Evolutionary conservation across 2,888 invertebrate species (phyloP), one percentile per base, ranked within the genome.

Genomic region (Diarsia dahlii): DNA sequence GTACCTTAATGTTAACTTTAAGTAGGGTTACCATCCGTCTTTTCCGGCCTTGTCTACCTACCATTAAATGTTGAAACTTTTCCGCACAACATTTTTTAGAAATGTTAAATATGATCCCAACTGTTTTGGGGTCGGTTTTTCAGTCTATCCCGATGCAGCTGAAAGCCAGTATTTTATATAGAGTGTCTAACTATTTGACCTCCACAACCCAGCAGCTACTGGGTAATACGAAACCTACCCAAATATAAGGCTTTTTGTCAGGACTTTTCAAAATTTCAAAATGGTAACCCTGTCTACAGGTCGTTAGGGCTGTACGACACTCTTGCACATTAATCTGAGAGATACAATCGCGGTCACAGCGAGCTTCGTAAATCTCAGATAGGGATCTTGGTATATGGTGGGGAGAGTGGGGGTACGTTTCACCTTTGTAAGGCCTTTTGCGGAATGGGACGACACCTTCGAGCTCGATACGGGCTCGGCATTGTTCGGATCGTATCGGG

Each of bases 301-400:
- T 89, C 80, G 89, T 90, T 89, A 89, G 89, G 81, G 89, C 89
- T 87, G 89, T 90, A 90, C 90, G 90, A 90, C 91, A 90, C 92
- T 89, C 91, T 82, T 82, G 91, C 92, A 92, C 95, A 95, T 95
- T 95, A 95, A 96, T 95, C 95, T 94, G 91, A 85, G 78, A 94
- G 95, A 95, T 96, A 96, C 93, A 92, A 95, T 95, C 95, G 89
- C 89, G 91, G 91, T 86, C 89, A 89, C 89, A 90, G 87, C 89
- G 90, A 90, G 92, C 91, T 90, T 90, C 91, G 94, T 95, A 95
- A 94, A 94, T 95, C 95, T 93, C 89, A 92, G 96, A 96, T 96
- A 96, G 90, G 79, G 88, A 95, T 95, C 95, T 95, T 93, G 94
- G 94, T 94, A 92, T 94, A 93, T 91, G 88, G 81, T 60, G 81